phyloP scores from a whole-genome alignment of 2,113 vertebrate species.

The Nannobrachium achirus region DNA sequence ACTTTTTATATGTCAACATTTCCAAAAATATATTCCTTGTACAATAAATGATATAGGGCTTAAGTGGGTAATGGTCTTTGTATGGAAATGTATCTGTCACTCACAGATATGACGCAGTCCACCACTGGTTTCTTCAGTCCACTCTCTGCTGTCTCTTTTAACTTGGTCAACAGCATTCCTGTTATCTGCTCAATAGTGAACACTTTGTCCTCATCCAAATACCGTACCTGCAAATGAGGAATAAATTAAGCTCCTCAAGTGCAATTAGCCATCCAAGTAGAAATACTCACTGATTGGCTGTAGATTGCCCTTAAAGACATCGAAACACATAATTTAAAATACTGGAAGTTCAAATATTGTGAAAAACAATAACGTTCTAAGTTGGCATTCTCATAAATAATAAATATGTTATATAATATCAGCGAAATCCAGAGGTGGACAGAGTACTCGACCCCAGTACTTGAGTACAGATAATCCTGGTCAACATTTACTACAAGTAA shows the following conservation, averaged over 20 bases:
- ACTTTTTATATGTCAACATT: too few relatives aligned
- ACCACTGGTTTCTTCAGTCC: conserved; percentile 95
- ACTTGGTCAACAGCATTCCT: conserved; percentile 92
- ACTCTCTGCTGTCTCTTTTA: conserved; percentile 94
- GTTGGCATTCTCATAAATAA: too few relatives aligned
- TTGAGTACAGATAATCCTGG: too few relatives aligned
- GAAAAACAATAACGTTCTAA: too few relatives aligned
- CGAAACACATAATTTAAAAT: too few relatives aligned
- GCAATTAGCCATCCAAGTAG: neutral
- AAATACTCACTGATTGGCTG: neutral
- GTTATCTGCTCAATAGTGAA: conserved; percentile 93
- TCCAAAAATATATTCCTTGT: neutral
- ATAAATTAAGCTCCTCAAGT: neutral
- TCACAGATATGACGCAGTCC: conserved; percentile 95
- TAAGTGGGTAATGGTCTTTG: neutral
- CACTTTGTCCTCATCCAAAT: conserved; percentile 91
- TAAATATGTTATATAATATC: too few relatives aligned
- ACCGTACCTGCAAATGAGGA: conserved; percentile 83
- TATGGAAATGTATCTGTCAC: conserved; percentile 45
- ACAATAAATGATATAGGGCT: too few relatives aligned
- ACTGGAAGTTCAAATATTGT: too few relatives aligned
- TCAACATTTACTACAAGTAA: too few relatives aligned
- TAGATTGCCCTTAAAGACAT: too few relatives aligned
- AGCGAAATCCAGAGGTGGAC: too few relatives aligned
- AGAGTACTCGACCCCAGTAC: too few relatives aligned